Evolutionary conservation across 1,140 invertebrate species (phyloP), one percentile per base, ranked within the genome.

Genomic region (Psix sp.): DNA sequence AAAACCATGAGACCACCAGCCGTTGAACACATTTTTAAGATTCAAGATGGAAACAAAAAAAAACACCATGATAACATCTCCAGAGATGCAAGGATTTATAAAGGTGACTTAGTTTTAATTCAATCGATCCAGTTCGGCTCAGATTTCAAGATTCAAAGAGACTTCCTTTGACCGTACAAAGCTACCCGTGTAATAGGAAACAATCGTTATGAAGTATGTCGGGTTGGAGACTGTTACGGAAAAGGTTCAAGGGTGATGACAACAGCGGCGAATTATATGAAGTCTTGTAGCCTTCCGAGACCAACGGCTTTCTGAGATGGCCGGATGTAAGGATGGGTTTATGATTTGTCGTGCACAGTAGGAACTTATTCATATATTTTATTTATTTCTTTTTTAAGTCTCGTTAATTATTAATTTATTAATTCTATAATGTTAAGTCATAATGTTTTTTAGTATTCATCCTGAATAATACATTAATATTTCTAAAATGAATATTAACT

Each of bases 131-230:
- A 59, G 15, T 59, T 59, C 18, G 31, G 42, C 0, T 42, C 68
- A 13, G 83, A 81, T 0, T 40, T 77, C 10, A 87, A 87, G 42
- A 16, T 87, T 6, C 62, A 77, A 15, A 59, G 51, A 10, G 84
- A 85, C 31, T 87, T 68, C 51, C 38, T 87, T 14, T 84, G 83
- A 11, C 83, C 84, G 1, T 87, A 87, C 42, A 20, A 63, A n/a
- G 68, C 81, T 5, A 36, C 40, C 2, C 57, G 70, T 14, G 29
- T 31, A 0, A 76, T 73, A 38, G 26, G 73, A 5, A 78, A 78
- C 18, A 68, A 82, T 15, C 45, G 80, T n/a, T 82, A 74, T 17
- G 57, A 72, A 13, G 57, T 62, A 3, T 0, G 10, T 3, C 20
- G 24, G 26, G 6, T 57, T 0, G n/a, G n/a, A n/a, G 29, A 57